Conservation (phyloP, 2,113 vertebrate species). For the Prolemur simus region DNA sequence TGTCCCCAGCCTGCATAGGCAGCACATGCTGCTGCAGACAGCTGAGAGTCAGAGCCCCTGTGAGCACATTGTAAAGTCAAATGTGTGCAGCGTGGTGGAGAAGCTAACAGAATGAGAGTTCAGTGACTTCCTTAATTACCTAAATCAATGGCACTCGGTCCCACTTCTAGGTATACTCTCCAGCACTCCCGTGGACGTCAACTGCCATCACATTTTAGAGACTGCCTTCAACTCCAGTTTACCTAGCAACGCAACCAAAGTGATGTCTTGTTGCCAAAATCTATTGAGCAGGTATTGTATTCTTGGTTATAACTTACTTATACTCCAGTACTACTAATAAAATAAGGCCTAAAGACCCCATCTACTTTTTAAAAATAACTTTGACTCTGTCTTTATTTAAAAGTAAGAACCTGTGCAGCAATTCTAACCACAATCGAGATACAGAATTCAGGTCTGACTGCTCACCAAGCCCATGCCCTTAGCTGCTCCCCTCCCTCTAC, state of each 20-base stretch:
- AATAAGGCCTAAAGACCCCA: neutral
- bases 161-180: constrained; percentile 87
- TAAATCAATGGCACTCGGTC: constrained; percentile 25
- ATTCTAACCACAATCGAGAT: neutral
- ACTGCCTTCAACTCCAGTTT: constrained; percentile 76
- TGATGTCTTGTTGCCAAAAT: constrained; percentile 86
- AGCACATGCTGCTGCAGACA: neutral
- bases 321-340: neutral
- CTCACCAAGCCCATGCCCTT: neutral
- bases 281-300: constrained; percentile 85
- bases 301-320: neutral
- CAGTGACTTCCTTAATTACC: neutral
- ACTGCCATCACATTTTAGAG: constrained; percentile 83
- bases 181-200: constrained; percentile 69
- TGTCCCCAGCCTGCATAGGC: accelerated
- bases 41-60: neutral
- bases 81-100: neutral
- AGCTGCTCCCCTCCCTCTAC: neutral
- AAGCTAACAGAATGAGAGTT: neutral
- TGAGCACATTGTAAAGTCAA: neutral
- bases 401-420: neutral
- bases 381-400: neutral
- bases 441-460: neutral
- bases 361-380: neutral
- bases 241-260: constrained; percentile 75